A percentile compares a stretch with the other conserved stretches of the same genome.
Evolutionary conservation across 2,797 vertebrate species (phyloP).

Genomic region (Halcyon chelicuti): DNA sequence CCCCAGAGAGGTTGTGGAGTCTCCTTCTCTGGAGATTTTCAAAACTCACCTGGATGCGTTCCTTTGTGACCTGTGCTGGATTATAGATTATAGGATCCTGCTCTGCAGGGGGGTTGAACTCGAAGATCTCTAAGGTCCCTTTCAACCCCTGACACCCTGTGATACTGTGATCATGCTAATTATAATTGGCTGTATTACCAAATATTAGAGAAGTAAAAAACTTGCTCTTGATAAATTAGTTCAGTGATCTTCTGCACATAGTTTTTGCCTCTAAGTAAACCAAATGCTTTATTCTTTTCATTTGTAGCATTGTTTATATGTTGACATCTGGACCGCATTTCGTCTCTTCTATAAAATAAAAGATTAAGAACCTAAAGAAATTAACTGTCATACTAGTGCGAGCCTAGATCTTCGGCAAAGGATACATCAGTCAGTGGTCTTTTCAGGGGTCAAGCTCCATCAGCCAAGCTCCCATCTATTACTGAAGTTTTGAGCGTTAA

Average conservation of each 20-base stretch:
- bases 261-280: neutral
- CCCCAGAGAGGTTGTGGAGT: too few species aligned
- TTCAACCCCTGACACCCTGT: too few species aligned
- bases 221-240: neutral
- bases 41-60: too few species aligned
- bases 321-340: neutral
- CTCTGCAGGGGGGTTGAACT: too few species aligned
- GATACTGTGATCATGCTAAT: neutral
- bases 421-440: neutral
- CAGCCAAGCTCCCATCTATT: neutral
- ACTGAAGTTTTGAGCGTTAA: neutral
- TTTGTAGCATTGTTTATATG: neutral
- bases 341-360: neutral
- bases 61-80: too few species aligned
- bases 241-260: neutral
- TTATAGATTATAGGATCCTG: too few species aligned
- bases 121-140: too few species aligned
- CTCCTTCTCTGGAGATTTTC: too few species aligned
- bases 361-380: neutral
- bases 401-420: neutral
- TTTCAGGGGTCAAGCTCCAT: neutral
- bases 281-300: neutral
- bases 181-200: neutral
- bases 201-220: neutral
- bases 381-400: neutral